These are phyloP conservation scores for Lithobates sylvaticus DNA, from an alignment of 2,797 vertebrate species.

Conservation along the genomic window DNA sequence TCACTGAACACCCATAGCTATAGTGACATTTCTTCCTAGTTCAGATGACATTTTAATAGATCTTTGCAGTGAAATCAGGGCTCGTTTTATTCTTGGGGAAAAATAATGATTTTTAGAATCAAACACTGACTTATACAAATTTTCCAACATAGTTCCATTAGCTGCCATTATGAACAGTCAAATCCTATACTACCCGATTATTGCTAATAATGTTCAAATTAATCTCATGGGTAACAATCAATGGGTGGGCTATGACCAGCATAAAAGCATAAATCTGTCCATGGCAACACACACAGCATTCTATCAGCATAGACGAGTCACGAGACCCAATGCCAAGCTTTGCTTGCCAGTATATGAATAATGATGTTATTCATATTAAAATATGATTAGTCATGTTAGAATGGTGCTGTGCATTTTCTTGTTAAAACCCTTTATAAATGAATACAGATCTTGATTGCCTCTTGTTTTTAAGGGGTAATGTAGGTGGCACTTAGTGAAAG, in stretches of 20 bases:
- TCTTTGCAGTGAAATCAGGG: no score
- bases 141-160: no score
- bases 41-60: no score
- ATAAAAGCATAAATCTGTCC: no score
- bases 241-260: neutral
- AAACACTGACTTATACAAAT: no score
- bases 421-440: neutral
- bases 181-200: no score
- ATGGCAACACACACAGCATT: neutral
- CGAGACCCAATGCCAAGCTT: neutral
- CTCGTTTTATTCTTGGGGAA: no score
- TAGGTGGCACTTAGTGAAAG: neutral
- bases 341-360: neutral
- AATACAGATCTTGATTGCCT: constrained; percentile 1
- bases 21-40: no score
- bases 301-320: neutral
- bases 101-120: no score
- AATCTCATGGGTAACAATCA: neutral
- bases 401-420: neutral
- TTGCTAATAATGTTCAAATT: neutral
- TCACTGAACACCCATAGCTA: no score
- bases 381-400: neutral
- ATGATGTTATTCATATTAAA: neutral
- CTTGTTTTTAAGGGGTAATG: neutral
- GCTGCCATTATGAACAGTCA: no score